phyloP scores from a whole-genome alignment of 2,888 invertebrate genomes.

The Ctena decussata region DNA sequence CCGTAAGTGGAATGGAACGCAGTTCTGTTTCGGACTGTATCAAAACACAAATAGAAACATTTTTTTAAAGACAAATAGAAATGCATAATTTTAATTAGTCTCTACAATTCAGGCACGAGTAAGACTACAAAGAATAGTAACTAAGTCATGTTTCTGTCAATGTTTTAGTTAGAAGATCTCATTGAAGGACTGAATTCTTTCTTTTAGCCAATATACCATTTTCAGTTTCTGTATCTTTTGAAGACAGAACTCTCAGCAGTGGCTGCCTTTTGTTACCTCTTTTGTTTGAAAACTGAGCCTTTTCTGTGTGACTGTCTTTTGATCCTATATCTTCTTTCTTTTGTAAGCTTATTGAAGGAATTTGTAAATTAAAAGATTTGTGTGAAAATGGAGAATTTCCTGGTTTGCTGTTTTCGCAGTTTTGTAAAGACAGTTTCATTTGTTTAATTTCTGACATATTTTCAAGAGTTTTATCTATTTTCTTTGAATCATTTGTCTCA shows the following conservation, averaged over 20 bases:
- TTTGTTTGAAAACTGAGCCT: background rate
- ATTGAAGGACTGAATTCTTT: too few relatives aligned
- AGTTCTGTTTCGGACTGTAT: too few relatives aligned
- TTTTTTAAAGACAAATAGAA: too few relatives aligned
- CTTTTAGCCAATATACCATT: background rate
- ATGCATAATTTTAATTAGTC: too few relatives aligned
- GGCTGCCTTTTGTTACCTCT: background rate
- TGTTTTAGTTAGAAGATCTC: too few relatives aligned
- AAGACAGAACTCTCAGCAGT: background rate
- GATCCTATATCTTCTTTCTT: background rate
- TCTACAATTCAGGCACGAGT: too few relatives aligned
- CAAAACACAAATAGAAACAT: too few relatives aligned
- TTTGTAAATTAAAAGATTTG: background rate
- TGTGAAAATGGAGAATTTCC: background rate
- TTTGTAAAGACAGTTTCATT: background rate
- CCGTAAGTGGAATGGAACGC: too few relatives aligned
- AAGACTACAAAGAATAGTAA: too few relatives aligned
- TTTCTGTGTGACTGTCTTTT: background rate
- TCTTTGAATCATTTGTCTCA: background rate
- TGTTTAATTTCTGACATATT: background rate
- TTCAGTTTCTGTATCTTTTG: background rate
- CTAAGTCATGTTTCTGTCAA: too few relatives aligned
- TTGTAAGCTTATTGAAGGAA: background rate
- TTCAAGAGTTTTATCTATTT: background rate
- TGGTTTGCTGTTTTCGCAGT: background rate